These are phyloP conservation scores for Brotula barbata DNA, from an alignment of 2,797 vertebrate genomes.

Conservation along the genomic window DNA sequence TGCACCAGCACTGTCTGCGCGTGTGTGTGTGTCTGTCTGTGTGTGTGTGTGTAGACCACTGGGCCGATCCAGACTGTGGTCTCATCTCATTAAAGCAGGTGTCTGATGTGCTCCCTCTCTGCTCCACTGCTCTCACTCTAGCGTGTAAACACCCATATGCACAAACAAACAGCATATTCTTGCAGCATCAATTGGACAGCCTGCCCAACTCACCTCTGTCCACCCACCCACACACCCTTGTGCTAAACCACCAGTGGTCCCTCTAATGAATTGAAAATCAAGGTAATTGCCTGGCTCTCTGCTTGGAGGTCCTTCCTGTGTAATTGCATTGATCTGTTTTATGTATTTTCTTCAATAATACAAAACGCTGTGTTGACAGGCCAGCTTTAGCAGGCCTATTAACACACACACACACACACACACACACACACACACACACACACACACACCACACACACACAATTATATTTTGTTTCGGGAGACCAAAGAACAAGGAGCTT, in stretches of 20 bases:
- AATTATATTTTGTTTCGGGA: constrained; percentile 23
- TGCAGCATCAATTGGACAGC: constrained; percentile 36
- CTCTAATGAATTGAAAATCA: constrained; percentile 61
- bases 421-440: constrained; percentile 20
- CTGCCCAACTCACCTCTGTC: constrained; percentile 16
- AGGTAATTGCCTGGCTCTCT: constrained; percentile 58
- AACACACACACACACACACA: constrained; percentile 21
- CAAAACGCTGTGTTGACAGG: constrained; percentile 53
- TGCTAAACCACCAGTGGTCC: constrained; percentile 34
- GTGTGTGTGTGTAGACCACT: constrained; percentile 4
- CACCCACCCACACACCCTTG: constrained; percentile 32
- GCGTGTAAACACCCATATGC: constrained; percentile 39
- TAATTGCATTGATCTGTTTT: constrained; percentile 69
- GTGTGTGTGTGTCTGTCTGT: constrained; percentile 8
- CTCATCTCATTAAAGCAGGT: constrained; percentile 70
- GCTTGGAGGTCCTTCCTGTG: constrained; percentile 36
- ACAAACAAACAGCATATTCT: constrained; percentile 32
- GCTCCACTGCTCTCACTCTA: constrained; percentile 48
- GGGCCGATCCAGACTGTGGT: constrained; percentile 48
- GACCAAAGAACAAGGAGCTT: constrained; percentile 56
- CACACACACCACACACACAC: constrained; percentile 27
- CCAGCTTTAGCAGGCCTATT: constrained; percentile 46
- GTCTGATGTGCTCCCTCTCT: constrained; percentile 37
- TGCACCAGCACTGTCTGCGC: constrained; percentile 14
- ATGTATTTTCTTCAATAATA: constrained; percentile 56